Percentiles rank a stretch among this genome's conserved stretches.
Conservation (phyloP, 1,140 invertebrate genomes). For the Conus ventricosus region DNA sequence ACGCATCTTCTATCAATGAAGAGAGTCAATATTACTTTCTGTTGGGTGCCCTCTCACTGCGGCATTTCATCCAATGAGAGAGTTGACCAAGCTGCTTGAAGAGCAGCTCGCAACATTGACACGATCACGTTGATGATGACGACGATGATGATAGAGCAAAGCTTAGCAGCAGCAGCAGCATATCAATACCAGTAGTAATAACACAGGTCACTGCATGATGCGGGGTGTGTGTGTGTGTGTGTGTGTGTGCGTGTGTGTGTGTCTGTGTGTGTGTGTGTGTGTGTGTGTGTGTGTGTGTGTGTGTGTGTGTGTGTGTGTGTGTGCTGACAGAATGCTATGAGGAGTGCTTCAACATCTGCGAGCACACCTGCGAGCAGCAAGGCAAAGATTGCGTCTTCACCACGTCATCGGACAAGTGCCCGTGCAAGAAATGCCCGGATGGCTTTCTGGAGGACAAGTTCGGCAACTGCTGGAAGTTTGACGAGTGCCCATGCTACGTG, state of each 20-base stretch:
- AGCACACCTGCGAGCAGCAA: background rate
- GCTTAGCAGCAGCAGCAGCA: no score
- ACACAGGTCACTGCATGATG: no score
- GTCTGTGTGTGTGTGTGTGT: background rate
- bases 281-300: conserved; percentile 2
- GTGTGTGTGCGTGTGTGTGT: background rate
- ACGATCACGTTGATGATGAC: no score
- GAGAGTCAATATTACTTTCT: no score
- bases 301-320: background rate
- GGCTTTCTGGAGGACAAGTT: background rate
- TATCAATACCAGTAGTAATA: no score
- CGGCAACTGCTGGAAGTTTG: background rate
- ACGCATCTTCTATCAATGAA: no score
- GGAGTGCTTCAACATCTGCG: conserved; percentile 23
- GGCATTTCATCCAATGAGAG: no score
- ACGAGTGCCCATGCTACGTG: conserved; percentile 11
- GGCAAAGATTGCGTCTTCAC: background rate
- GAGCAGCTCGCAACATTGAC: no score
- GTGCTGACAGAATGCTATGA: background rate
- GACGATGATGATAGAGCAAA: no score
- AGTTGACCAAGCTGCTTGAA: no score
- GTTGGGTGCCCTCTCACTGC: no score
- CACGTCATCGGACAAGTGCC: background rate
- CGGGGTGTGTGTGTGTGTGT: background rate
- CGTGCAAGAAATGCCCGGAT: background rate